Evolutionary conservation across 2,888 invertebrate genomes (phyloP).

Genomic region (Aricia artaxerxes): DNA sequence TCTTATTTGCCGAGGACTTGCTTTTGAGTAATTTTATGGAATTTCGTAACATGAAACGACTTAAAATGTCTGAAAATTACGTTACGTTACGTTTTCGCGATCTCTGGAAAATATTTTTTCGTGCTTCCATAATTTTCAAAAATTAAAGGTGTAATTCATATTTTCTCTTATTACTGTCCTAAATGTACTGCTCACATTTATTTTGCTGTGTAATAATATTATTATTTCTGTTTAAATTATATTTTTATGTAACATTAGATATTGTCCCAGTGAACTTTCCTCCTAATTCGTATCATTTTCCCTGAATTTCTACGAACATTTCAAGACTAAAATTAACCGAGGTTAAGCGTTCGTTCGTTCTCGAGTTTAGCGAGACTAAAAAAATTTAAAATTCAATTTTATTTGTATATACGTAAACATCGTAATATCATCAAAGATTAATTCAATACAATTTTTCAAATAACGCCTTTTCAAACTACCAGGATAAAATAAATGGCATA

Average conservation of each 20-base stretch:
- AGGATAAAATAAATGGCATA: background rate
- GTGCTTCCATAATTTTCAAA: background rate
- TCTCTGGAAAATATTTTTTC: background rate
- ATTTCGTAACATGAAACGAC: background rate
- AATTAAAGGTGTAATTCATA: background rate
- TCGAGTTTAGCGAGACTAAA: too few species aligned
- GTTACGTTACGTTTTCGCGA: background rate
- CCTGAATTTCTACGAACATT: too few species aligned
- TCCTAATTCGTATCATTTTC: too few species aligned
- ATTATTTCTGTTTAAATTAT: too few species aligned
- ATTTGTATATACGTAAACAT: too few species aligned
- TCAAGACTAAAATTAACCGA: too few species aligned
- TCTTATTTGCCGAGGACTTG: background rate
- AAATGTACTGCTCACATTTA: background rate
- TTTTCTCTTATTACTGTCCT: background rate
- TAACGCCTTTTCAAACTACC: background rate
- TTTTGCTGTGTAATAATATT: too few species aligned
- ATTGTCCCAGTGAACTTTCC: too few species aligned
- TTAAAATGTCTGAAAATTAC: background rate
- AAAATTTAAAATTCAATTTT: too few species aligned
- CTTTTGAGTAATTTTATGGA: background rate
- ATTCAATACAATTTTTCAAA: background rate
- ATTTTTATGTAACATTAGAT: too few species aligned
- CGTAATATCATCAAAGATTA: too few species aligned
- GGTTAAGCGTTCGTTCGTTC: too few species aligned